These are phyloP conservation scores for Pitangus sulphuratus DNA, from an alignment of 2,797 vertebrate genomes.

Conservation along the genomic window DNA sequence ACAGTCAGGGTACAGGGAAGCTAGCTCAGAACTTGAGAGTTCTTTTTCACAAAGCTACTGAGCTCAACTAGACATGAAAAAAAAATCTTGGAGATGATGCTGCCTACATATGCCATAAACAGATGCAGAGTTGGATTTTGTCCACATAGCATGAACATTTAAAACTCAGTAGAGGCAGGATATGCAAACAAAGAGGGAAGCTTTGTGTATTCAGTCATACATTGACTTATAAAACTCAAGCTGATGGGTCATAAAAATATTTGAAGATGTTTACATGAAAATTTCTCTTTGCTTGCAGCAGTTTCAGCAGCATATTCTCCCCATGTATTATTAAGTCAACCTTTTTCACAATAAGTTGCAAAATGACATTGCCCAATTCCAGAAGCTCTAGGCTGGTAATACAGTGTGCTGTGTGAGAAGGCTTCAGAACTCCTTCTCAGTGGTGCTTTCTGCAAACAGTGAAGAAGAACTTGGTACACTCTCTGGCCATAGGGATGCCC, in stretches of 20 bases:
- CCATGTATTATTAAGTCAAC: constrained; percentile 1
- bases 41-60: constrained; percentile 3
- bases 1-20: background rate
- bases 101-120: constrained; percentile 56
- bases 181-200: constrained; percentile 72
- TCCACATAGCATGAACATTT: constrained; percentile 70
- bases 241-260: constrained; percentile 70
- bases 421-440: background rate
- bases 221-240: constrained; percentile 75
- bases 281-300: constrained; percentile 52
- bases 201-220: constrained; percentile 51
- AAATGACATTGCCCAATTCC: background rate
- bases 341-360: background rate
- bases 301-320: constrained; percentile 3
- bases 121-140: constrained; percentile 53
- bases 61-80: constrained; percentile 1
- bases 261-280: constrained; percentile 58
- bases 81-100: constrained; percentile 38
- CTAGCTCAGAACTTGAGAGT: background rate
- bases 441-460: background rate
- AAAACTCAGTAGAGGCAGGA: constrained; percentile 70
- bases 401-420: background rate
- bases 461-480: background rate
- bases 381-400: background rate
- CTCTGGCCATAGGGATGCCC: background rate